These are phyloP conservation scores for Macrophya alboannulata DNA, from an alignment of 2,888 invertebrate species.

Conservation along the genomic window DNA sequence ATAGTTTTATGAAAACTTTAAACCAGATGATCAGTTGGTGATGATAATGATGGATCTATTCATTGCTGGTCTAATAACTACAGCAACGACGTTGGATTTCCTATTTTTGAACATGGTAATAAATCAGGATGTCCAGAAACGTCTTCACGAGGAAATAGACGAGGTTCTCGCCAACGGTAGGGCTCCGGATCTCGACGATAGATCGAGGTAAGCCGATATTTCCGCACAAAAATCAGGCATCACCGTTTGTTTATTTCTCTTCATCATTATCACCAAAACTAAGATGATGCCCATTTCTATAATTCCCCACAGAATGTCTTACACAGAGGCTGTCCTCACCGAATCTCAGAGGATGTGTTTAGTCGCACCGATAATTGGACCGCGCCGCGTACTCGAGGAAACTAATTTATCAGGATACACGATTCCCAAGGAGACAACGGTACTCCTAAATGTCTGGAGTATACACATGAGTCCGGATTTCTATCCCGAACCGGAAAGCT, in stretches of 20 bases:
- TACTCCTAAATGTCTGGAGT: slow-evolving; percentile 82
- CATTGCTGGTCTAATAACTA: slow-evolving; percentile 86
- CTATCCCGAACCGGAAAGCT: slow-evolving; percentile 84
- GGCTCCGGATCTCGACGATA: slow-evolving; percentile 80
- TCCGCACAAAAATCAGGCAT: background rate
- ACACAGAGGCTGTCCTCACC: slow-evolving; percentile 79
- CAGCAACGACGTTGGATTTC: slow-evolving; percentile 84
- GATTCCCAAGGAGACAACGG: slow-evolving; percentile 82
- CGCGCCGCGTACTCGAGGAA: slow-evolving; percentile 81
- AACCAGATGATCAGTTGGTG: slow-evolving; percentile 84
- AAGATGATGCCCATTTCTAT: background rate
- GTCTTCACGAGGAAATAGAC: slow-evolving; percentile 83
- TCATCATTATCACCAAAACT: background rate
- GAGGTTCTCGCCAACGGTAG: slow-evolving; percentile 78
- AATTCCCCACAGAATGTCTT: slow-evolving; percentile 77
- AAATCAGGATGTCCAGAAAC: slow-evolving; percentile 83
- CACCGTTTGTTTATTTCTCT: background rate
- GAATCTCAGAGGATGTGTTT: slow-evolving; percentile 80
- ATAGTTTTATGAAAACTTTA: background rate
- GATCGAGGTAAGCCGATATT: slow-evolving; percentile 77
- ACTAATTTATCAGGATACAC: slow-evolving; percentile 82
- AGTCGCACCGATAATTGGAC: slow-evolving; percentile 80
- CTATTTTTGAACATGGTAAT: slow-evolving; percentile 83
- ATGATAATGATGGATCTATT: slow-evolving; percentile 87
- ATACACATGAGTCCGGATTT: slow-evolving; percentile 82